Conservation (phyloP, 2,113 vertebrate species). For the Crotalus helleri region DNA sequence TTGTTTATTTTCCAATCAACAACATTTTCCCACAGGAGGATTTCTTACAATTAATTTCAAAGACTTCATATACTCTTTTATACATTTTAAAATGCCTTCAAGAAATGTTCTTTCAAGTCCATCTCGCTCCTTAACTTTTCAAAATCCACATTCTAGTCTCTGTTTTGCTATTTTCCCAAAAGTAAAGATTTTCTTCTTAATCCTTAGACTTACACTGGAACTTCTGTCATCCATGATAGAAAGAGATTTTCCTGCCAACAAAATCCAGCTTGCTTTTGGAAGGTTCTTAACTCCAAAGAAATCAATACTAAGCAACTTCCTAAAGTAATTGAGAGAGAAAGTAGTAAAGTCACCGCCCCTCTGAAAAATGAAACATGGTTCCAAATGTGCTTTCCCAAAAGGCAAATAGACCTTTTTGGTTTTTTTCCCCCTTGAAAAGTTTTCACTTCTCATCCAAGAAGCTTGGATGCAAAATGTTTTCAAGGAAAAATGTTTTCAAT, state of each 20-base stretch:
- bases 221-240: not conserved
- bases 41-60: not conserved
- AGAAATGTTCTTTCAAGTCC: not conserved
- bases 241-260: not conserved
- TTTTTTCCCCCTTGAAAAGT: not conserved
- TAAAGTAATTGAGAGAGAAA: not conserved
- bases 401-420: not conserved
- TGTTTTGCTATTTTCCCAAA: not conserved
- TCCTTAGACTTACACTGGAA: not conserved
- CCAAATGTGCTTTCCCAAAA: not conserved
- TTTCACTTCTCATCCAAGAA: not conserved
- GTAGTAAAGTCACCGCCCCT: too few relatives aligned
- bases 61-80: not conserved
- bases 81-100: not conserved
- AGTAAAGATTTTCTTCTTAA: not conserved
- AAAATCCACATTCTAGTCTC: not conserved
- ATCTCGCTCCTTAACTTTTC: not conserved
- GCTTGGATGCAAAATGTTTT: not conserved
- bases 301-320: not conserved
- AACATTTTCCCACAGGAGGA: not conserved
- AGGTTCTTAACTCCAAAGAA: not conserved
- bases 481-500: not conserved
- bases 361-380: too few relatives aligned
- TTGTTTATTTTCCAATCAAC: not conserved
- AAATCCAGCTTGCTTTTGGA: not conserved